Evolutionary conservation across 2,797 vertebrate species (phyloP).

Genomic region (Sebastes miniatus): DNA sequence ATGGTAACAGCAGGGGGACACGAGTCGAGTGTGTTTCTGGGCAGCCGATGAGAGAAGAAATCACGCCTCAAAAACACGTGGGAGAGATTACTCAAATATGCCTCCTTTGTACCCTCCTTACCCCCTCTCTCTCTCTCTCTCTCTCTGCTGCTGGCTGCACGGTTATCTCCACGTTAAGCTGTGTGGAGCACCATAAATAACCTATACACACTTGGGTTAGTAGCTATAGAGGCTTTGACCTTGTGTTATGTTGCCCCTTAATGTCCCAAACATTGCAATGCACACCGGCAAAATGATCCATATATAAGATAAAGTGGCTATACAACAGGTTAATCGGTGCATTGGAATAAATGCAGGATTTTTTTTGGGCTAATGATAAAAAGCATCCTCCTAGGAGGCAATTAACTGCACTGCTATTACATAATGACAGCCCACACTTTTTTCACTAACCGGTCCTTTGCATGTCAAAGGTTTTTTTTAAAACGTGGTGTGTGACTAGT

Average conservation of each 20-base stretch:
- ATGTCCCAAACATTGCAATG: constrained; percentile 16
- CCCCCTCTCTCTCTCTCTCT: constrained; percentile 6
- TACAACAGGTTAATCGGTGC: constrained; percentile 51
- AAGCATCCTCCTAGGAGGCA: constrained; percentile 50
- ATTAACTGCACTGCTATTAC: constrained; percentile 74
- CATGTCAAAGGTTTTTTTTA: constrained; percentile 16
- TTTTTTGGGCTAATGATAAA: constrained; percentile 14
- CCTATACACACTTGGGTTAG: constrained; percentile 46
- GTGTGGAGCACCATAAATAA: constrained; percentile 17
- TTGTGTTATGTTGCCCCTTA: constrained; percentile 77
- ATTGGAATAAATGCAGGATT: constrained; percentile 33
- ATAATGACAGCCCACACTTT: constrained; percentile 76
- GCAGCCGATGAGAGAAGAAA: constrained; percentile 61
- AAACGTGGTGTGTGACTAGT: constrained; percentile 12
- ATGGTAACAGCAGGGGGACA: constrained; percentile 49
- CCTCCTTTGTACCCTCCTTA: constrained; percentile 56
- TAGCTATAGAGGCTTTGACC: constrained; percentile 75
- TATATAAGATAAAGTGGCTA: constrained; percentile 41
- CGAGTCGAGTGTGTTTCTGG: constrained; percentile 51
- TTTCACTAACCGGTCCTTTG: constrained; percentile 41
- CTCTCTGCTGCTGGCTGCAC: constrained; percentile 17
- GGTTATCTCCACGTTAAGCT: constrained; percentile 4
- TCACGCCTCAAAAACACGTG: constrained; percentile 84
- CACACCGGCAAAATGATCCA: background rate
- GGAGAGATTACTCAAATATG: constrained; percentile 78